Conservation (phyloP, 1,140 invertebrate species). For the Vollenhovia emeryi region DNA sequence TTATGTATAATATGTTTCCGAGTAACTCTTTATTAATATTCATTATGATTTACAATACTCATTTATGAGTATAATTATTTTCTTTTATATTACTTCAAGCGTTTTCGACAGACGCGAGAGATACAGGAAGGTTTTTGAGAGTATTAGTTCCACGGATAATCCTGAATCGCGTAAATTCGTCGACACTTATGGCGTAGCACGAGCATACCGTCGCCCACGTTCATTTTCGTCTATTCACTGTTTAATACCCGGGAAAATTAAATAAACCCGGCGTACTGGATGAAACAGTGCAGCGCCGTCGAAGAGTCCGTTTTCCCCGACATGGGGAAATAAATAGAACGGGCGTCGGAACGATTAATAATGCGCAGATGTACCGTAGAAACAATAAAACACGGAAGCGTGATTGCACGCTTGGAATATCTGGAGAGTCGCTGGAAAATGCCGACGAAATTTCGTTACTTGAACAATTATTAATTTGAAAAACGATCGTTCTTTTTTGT, state of each 20-base stretch:
- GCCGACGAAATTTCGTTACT: neutral
- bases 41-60: too few species aligned
- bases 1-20: too few species aligned
- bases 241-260: slow-evolving; percentile 61
- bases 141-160: slow-evolving; percentile 11
- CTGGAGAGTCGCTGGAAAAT: neutral
- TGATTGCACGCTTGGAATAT: neutral
- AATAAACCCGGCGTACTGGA: slow-evolving; percentile 60
- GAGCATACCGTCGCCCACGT: slow-evolving; percentile 53
- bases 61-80: too few species aligned
- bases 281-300: slow-evolving; percentile 42
- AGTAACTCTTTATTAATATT: too few species aligned
- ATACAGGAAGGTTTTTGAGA: neutral
- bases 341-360: neutral
- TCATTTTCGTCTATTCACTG: slow-evolving; percentile 60
- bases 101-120: too few species aligned
- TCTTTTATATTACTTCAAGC: too few species aligned
- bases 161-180: slow-evolving; percentile 52
- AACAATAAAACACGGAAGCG: slow-evolving; percentile 10
- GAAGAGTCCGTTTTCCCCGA: slow-evolving; percentile 31
- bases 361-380: neutral
- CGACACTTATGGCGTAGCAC: slow-evolving; percentile 21
- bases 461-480: neutral
- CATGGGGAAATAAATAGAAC: slow-evolving; percentile 51
- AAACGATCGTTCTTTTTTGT: neutral